phyloP scores from a whole-genome alignment of 2,113 vertebrate genomes.

The Brachionichthys hirsutus region DNA sequence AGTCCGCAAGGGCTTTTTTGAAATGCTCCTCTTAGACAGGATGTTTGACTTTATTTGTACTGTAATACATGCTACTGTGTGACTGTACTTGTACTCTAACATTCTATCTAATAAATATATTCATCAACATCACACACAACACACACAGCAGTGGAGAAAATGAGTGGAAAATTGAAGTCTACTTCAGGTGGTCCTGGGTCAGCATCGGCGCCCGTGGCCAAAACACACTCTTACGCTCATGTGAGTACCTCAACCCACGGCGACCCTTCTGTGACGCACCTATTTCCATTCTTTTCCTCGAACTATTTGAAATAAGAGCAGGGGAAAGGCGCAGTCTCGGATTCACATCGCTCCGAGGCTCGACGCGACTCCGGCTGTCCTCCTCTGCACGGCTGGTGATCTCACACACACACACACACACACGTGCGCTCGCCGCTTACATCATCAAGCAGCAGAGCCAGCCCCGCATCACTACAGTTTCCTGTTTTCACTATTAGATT shows the following conservation, averaged over 20 bases:
- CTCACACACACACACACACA: conserved; percentile 5
- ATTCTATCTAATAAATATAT: no score
- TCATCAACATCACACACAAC: no score
- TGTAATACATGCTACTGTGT: no score
- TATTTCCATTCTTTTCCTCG: conserved; percentile 23
- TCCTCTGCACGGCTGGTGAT: conserved; percentile 37
- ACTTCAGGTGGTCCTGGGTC: conserved; percentile 64
- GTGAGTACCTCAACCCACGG: conserved; percentile 10
- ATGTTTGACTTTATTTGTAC: no score
- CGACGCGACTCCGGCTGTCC: conserved; percentile 42
- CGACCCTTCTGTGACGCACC: not conserved
- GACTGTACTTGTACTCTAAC: no score
- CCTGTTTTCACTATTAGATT: conserved; percentile 14
- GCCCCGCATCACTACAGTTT: not conserved
- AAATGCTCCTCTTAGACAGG: no score
- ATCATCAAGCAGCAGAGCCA: not conserved
- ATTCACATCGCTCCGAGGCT: conserved; percentile 55
- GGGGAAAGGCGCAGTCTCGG: conserved; percentile 36
- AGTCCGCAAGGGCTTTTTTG: no score
- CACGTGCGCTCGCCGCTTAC: conserved; percentile 13
- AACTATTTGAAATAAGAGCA: conserved; percentile 29
- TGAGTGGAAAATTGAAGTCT: conserved; percentile 60
- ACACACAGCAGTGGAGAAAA: conserved; percentile 47
- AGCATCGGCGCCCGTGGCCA: conserved; percentile 44
- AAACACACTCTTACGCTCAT: conserved; percentile 41